Evolutionary conservation across 2,797 vertebrate genomes (phyloP).

Genomic region (Smutsia temminckii): DNA sequence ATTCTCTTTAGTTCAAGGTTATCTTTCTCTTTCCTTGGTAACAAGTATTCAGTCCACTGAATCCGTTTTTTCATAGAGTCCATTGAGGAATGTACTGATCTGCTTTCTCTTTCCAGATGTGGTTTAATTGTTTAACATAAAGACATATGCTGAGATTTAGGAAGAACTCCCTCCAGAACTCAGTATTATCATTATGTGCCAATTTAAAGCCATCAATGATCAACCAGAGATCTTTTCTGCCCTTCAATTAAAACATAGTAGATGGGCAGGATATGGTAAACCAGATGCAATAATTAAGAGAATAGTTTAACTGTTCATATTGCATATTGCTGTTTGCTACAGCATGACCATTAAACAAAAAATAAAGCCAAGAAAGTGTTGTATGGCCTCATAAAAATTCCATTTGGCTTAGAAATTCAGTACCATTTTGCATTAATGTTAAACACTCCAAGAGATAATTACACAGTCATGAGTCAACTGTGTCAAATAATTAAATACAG

Average conservation of each 20-base stretch:
- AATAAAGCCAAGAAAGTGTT: slow-evolving; percentile 74
- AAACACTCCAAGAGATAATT: slow-evolving; percentile 81
- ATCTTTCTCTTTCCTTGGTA: slow-evolving; percentile 17
- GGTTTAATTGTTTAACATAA: slow-evolving; percentile 84
- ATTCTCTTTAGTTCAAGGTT: slow-evolving; percentile 78
- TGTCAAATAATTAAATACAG: slow-evolving; percentile 81
- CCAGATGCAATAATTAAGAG: slow-evolving; percentile 80
- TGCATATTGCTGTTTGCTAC: slow-evolving; percentile 73
- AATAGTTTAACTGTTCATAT: slow-evolving; percentile 78
- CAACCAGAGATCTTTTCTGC: slow-evolving; percentile 82
- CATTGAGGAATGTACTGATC: slow-evolving; percentile 76
- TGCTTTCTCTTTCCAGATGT: slow-evolving; percentile 82
- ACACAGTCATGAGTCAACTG: slow-evolving; percentile 77
- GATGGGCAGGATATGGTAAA: slow-evolving; percentile 74
- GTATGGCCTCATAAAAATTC: slow-evolving; percentile 81
- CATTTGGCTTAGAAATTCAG: slow-evolving; percentile 76
- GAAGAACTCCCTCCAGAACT: slow-evolving; percentile 82
- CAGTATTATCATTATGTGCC: slow-evolving; percentile 80
- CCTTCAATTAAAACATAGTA: slow-evolving; percentile 81
- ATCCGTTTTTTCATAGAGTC: slow-evolving; percentile 73
- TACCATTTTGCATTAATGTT: slow-evolving; percentile 78
- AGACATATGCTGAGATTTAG: slow-evolving; percentile 84
- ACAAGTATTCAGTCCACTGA: slow-evolving; percentile 66
- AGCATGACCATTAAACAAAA: slow-evolving; percentile 74
- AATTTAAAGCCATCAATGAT: slow-evolving; percentile 82